These are phyloP conservation scores for Dione juno DNA, from an alignment of 2,888 invertebrate genomes.

Conservation along the genomic window DNA sequence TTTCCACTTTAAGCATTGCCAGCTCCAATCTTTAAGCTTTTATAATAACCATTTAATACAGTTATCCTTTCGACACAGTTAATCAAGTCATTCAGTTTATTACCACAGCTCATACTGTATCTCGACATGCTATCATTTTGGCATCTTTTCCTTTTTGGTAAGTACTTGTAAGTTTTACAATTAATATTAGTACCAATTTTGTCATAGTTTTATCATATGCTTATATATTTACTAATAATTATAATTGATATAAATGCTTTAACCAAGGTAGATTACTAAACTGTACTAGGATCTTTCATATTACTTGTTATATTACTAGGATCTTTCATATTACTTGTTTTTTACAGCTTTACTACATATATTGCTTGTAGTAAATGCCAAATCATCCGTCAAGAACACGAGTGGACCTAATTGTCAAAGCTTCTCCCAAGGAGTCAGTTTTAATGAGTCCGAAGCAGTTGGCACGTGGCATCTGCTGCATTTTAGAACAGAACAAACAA, in stretches of 20 bases:
- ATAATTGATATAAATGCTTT: no score
- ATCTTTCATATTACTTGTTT: neutral
- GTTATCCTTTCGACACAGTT: conserved; percentile 57
- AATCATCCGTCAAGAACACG: conserved; percentile 53
- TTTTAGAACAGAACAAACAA: conserved; percentile 59
- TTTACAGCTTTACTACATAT: conserved; percentile 46
- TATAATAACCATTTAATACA: conserved; percentile 51
- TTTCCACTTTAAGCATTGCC: conserved; percentile 43
- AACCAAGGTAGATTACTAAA: no score
- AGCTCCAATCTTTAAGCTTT: conserved; percentile 48
- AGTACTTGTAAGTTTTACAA: conserved; percentile 15
- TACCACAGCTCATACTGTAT: conserved; percentile 55
- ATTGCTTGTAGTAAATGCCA: conserved; percentile 47
- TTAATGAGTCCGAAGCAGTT: conserved; percentile 64
- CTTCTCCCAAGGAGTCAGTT: conserved; percentile 63
- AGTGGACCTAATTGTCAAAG: conserved; percentile 60
- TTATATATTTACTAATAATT: no score
- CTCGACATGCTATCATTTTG: conserved; percentile 57
- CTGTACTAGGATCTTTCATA: neutral
- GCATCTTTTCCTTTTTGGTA: conserved; percentile 60
- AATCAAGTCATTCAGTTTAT: conserved; percentile 70
- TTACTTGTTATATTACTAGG: neutral
- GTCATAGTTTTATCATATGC: no score
- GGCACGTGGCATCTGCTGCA: conserved; percentile 71
- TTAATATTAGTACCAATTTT: no score